Evolutionary conservation across 2,797 vertebrate species (phyloP), one percentile per base, ranked within the genome.

Genomic region (Champsocephalus esox): DNA sequence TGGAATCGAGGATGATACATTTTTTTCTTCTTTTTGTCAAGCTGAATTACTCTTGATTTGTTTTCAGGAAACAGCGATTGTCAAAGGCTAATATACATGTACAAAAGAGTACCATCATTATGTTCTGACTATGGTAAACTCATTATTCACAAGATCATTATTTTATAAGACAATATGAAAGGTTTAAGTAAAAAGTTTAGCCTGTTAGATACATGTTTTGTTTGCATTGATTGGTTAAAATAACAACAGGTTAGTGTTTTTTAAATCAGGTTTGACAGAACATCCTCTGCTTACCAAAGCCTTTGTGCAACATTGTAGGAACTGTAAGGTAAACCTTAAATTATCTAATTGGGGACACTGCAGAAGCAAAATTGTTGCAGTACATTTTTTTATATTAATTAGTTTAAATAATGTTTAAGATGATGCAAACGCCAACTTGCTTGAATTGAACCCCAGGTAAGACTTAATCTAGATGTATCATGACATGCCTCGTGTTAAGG

Each of bases 191-290:
- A 28, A 46, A 28, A 24, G 50, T 44, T 67, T 12, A 46, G 44
- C 19, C 10, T 0, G 4, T 54, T 44, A 70, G 66, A 56, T 67
- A 10, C 64, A 43, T 54, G 44, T 45, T 77, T 28, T 46, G 49
- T 69, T 76, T 55, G n/a, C 54, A 59, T 41, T 59, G 52, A 75
- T 72, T 50, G 17, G 44, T 67, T 79, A 44, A 28, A 48, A 75
- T 57, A 57, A 54, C 9, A 68, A 34, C 45, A 9, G 8, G 43
- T 57, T 34, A 41, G 41, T 17, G n/a, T 17, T 16, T 69, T 79
- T 65, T 1, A 55, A 32, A 12, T 28, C 56, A 5, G 12, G 44
- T 66, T 17, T 43, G 55, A 63, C 21, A 63, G 28, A 73, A 34
- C 17, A 55, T 46, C 5, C 34, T 73, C 28, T 66, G 56, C 63